Evolutionary conservation across 1,140 invertebrate species (phyloP), one percentile per base, ranked within the genome.

Genomic region (Drosophila mayri): DNA sequence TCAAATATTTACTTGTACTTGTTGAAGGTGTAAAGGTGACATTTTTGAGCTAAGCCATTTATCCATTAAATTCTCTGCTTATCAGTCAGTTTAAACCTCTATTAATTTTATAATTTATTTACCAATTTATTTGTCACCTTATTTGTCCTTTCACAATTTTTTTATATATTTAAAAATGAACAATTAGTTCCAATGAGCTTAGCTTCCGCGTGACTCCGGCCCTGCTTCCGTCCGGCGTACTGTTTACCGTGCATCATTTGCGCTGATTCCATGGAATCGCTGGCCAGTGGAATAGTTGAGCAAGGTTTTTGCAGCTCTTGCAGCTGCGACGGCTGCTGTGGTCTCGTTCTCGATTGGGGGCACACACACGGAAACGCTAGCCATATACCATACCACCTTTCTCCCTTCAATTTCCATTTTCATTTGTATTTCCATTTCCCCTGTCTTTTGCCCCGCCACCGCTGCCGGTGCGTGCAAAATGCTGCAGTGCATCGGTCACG

Each of bases 301-400:
- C 58, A 84, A 80, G 80, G 76, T 88, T 87, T 87, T 77, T 58
- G 55, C 55, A 43, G 38, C 25, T 44, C 46, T 46, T 52, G 68
- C 65, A 41, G 73, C 73, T 66, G 60, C 61, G 41, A 28, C 70
- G 57, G 76, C 77, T 79, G 76, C 76, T 80, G 76, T 49, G 60
- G 44, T 49, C 35, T 30, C n/a, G 55, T 57, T 55, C 54, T 52
- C 70, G 22, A 41, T 65, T 47, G 61, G 83, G 76, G 67, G 78
- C 82, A 86, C 82, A 84, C 73, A 84, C 77, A 82, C 82, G 82
- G 82, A 86, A 86, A 44, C 49, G 28, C n/a, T 52, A n/a, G n/a
- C n/a, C n/a, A n/a, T n/a, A n/a, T n/a, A n/a, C n/a, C n/a, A n/a
- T n/a, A 16, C 50, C 61, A 11, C 30, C 37, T 22, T 22, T 46